Base-by-base conservation (phyloP, 2,888 invertebrate species). In the Stegophylla sp. region DNA sequence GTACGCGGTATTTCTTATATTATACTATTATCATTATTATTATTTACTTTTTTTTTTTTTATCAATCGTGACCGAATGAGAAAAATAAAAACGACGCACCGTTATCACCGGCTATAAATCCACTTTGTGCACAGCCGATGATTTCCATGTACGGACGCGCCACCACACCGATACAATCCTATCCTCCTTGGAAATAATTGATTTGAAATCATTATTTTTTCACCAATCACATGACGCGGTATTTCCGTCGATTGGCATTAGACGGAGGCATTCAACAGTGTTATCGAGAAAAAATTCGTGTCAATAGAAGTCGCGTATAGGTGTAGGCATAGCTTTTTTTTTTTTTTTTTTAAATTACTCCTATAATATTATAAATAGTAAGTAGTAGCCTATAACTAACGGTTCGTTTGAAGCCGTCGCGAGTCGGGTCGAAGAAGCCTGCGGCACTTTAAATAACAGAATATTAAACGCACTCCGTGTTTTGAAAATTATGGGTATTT, bases 91-190 rank as follows among this genome's bases (percentile, higher is more conserved):
- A 15, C 41, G 15, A 41, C 61, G 13, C 53, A 13, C 66, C 23
- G 79, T 71, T 79, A 69, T 79, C 61, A 7, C 23, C 34, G 69
- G 41, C 61, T 71, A 61, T 79, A 61, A 79, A 79, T 79, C 69
- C 48, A 43, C 56, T 59, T 59, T 41, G 61, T n/a, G 69, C 15
- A 20, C 45, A 43, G 67, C 45, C 67, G 67, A 43, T n/a, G 67
- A 77, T 67, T 34, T 51, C 69, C 69, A 61, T 71, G 34, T 79
- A 79, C 69, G 61, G 69, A 5, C 48, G 12, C n/a, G n/a, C n/a
- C n/a, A n/a, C n/a, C n/a, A n/a, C n/a, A 10, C 53, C 28, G 51
- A 5, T 41, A 77, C 67, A 48, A 61, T 51, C 43, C 20, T 67
- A n/a, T n/a, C n/a, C n/a, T n/a, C n/a, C 61, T 43, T 34, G 23